Percentiles rank a stretch among this genome's conserved stretches.
phyloP scores from a whole-genome alignment of 2,888 invertebrate genomes.

The Himalopsyche kuldschensis region DNA sequence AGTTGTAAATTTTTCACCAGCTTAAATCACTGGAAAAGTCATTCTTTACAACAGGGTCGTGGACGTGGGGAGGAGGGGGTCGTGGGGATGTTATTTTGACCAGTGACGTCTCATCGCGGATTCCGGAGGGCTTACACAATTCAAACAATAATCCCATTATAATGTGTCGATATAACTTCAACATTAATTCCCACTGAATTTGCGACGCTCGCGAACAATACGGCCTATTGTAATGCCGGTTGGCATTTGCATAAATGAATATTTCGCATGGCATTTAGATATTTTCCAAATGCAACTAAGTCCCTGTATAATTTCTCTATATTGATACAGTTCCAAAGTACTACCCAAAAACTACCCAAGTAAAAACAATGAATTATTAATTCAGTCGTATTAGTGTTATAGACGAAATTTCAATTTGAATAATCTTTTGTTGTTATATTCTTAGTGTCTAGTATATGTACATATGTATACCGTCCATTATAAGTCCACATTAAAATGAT shows the following conservation, averaged over 20 bases:
- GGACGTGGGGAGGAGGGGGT: neutral
- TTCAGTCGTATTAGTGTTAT: too few species aligned
- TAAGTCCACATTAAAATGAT: too few species aligned
- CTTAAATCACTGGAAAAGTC: too few species aligned
- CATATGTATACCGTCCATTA: too few species aligned
- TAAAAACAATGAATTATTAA: too few species aligned
- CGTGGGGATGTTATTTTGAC: neutral
- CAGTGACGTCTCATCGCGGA: constrained; percentile 3
- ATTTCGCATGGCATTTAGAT: neutral
- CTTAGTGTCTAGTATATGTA: too few species aligned
- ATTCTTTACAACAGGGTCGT: too few species aligned
- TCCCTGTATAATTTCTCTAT: neutral
- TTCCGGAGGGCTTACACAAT: constrained; percentile 3
- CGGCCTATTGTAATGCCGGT: neutral
- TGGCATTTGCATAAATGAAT: neutral
- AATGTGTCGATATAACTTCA: constrained; percentile 15
- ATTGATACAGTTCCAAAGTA: neutral
- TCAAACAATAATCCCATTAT: constrained; percentile 21
- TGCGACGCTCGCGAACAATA: neutral
- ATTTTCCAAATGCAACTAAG: neutral
- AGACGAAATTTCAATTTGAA: too few species aligned
- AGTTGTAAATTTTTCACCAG: too few species aligned
- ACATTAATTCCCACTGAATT: neutral
- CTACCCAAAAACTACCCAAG: too few species aligned
- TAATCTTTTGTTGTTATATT: too few species aligned